These are phyloP conservation scores for Metridium senile DNA, from an alignment of 92 coral and sea anemone species.

Conservation along the genomic window DNA sequence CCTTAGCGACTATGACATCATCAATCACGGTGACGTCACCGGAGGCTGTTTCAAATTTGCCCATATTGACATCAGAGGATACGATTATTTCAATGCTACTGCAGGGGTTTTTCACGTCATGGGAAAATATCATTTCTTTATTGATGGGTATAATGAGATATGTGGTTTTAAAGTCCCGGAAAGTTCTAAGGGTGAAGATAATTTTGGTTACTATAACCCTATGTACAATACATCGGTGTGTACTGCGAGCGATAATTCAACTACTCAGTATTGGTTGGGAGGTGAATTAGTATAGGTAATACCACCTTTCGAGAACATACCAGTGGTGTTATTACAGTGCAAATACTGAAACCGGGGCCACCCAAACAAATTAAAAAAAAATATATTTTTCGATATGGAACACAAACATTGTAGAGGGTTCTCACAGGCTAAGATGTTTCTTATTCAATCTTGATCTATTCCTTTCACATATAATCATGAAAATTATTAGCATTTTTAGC, in stretches of 20 bases:
- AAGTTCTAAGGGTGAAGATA: not conserved
- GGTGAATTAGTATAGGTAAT: too few relatives aligned
- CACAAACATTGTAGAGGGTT: too few relatives aligned
- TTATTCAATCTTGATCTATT: too few relatives aligned
- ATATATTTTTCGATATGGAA: too few relatives aligned
- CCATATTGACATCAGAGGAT: not conserved
- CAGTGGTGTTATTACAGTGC: too few relatives aligned
- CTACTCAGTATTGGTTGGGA: slow-evolving; percentile 2
- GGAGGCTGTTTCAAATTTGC: not conserved
- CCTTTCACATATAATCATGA: too few relatives aligned
- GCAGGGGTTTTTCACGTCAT: not conserved
- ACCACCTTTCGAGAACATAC: too few relatives aligned
- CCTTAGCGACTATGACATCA: slow-evolving; percentile 11
- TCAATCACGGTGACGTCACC: not conserved
- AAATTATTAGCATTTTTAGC: too few relatives aligned
- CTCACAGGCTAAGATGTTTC: too few relatives aligned
- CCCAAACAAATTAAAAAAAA: too few relatives aligned
- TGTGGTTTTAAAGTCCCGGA: not conserved
- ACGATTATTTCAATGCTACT: not conserved
- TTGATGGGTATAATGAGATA: not conserved
- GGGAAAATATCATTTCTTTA: not conserved
- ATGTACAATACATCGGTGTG: not conserved
- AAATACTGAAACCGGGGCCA: too few relatives aligned
- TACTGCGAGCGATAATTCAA: not conserved
- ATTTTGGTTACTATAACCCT: not conserved